Conservation (phyloP, 2,797 vertebrate genomes). For the Sebastes itinus region DNA sequence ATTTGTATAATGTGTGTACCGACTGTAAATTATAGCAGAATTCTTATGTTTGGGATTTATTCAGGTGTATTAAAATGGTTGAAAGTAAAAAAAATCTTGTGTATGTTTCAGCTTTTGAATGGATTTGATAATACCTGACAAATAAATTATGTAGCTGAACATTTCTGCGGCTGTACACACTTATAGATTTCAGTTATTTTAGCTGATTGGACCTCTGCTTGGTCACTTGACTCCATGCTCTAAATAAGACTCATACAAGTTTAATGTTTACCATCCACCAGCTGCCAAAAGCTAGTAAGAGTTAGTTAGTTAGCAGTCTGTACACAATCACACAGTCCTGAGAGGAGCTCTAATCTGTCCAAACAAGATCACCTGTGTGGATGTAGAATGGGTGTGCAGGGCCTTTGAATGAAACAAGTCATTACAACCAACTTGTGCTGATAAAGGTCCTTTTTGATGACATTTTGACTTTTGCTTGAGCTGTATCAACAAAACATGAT, state of each 20-base stretch:
- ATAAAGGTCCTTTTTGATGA: background rate
- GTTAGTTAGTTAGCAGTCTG: too few relatives aligned
- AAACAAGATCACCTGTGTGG: background rate
- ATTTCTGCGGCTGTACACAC: background rate
- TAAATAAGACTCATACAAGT: background rate
- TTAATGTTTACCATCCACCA: rapidly evolving
- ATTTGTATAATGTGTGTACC: conserved; percentile 10
- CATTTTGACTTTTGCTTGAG: background rate
- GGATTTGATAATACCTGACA: background rate
- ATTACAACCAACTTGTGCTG: background rate
- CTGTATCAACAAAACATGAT: background rate
- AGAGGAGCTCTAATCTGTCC: background rate
- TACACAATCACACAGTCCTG: background rate
- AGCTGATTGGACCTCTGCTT: background rate
- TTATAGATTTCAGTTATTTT: background rate
- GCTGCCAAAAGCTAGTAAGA: background rate
- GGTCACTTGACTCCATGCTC: background rate
- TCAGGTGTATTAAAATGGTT: conserved; percentile 23
- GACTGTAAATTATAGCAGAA: conserved; percentile 3
- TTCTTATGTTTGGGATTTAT: conserved; percentile 5
- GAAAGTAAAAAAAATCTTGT: background rate
- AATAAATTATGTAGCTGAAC: background rate
- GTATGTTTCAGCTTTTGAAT: background rate
- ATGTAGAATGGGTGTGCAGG: background rate
- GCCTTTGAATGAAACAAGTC: background rate